phyloP scores from a whole-genome alignment of 2,888 invertebrate genomes.

The Pseudococcus viburni region DNA sequence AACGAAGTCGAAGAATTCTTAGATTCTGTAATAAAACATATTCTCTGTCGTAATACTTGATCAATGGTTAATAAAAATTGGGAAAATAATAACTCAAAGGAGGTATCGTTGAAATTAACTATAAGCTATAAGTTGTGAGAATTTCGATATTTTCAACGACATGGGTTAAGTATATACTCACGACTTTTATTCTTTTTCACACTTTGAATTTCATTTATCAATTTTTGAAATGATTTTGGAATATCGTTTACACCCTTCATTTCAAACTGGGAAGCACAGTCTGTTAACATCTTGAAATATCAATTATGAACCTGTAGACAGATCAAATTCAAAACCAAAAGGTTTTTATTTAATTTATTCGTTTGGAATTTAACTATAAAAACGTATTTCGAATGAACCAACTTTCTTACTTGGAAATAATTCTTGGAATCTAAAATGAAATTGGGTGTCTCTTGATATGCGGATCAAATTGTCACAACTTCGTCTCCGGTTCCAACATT shows the following conservation, averaged over 20 bases:
- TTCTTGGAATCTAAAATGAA: neutral
- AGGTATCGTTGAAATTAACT: too few relatives aligned
- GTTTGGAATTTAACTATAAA: too few relatives aligned
- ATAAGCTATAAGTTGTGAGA: too few relatives aligned
- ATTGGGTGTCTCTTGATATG: too few relatives aligned
- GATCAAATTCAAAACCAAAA: neutral
- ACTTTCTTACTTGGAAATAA: neutral
- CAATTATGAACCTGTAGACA: neutral
- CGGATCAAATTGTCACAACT: too few relatives aligned
- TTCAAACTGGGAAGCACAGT: neutral
- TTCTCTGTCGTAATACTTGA: neutral
- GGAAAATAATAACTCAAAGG: neutral
- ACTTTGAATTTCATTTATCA: slow-evolving; percentile 7
- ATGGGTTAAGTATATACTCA: neutral
- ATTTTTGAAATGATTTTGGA: slow-evolving; percentile 22
- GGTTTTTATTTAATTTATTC: too few relatives aligned
- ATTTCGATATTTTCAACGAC: too few relatives aligned
- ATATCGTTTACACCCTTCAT: neutral
- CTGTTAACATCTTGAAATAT: slow-evolving; percentile 22
- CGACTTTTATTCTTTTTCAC: neutral
- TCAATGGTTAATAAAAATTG: neutral
- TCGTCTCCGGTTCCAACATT: too few relatives aligned
- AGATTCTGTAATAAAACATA: neutral
- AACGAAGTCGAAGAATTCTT: neutral
- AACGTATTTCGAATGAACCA: neutral